Evolutionary conservation across 2,888 invertebrate genomes (phyloP), one percentile per base, ranked within the genome.

Genomic region (Melanchra persicariae): DNA sequence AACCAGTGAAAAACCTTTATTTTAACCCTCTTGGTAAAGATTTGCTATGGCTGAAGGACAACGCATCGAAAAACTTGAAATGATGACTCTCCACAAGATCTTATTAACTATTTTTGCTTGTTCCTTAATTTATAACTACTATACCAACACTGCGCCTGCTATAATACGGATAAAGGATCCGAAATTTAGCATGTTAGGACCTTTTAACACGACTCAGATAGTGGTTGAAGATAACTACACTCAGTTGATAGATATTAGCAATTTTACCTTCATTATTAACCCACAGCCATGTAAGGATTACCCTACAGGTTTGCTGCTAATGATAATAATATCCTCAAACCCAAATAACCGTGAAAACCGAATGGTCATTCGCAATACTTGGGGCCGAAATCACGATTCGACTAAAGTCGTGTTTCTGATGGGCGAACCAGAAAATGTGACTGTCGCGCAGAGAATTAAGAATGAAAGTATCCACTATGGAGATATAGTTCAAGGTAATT

Each of bases 401-500:
- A 92, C 97, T 0, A 96, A 96, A 84, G 89, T 98, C 0, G 91
- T 97, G 9, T 98, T 98, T 89, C 93, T 98, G 72, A 86, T 98
- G 10, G 98, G 98, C 34, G 87, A 91, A 0, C 66, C 87, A 0
- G 81, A 85, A 8, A 90, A 91, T 60, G 5, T 47, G 0, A 89
- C 85, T 8, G 70, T 96, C 15, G 87, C 91, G 40, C 86, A 79
- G 1, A 55, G 55, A 87, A 96, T 97, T 84, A 87, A 89, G 6
- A 87, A 92, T 8, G 98, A 98, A 87, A 97, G 97, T 85, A 86
- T 87, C 0, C 87, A 90, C 0, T 96, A 97, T 85, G 95, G 95
- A 0, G 98, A 98, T 87, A 94, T 98, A 63, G 96, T 98, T 24
- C 98, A 98, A 88, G 98, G 98, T 0, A 97, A 96, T 71, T 98